phyloP scores from a whole-genome alignment of 2,797 vertebrate genomes.

The Choloepus didactylus region DNA sequence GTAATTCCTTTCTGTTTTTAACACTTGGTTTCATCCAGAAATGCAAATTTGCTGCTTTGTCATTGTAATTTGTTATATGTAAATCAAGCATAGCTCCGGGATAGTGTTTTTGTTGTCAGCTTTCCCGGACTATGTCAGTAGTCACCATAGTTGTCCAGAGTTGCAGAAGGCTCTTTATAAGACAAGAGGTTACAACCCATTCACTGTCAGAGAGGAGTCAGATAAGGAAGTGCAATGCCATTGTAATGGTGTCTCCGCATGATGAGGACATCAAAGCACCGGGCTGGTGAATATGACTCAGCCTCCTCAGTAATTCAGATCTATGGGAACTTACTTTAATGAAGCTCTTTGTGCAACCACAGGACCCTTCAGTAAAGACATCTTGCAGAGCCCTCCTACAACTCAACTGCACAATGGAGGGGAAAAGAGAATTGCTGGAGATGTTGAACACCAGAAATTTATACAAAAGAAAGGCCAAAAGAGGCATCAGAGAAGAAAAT shows the following conservation, averaged over 20 bases:
- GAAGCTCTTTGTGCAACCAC: not conserved
- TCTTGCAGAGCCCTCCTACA: not conserved
- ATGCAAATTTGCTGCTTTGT: not conserved
- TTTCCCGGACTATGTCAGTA: not conserved
- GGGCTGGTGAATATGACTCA: not conserved
- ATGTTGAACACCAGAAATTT: not conserved
- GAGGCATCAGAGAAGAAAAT: not conserved
- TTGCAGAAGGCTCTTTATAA: not conserved
- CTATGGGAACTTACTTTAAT: not conserved
- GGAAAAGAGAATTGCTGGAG: not conserved
- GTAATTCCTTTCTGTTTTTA: conserved; percentile 8
- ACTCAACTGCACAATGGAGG: not conserved
- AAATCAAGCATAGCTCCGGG: not conserved
- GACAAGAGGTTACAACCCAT: not conserved
- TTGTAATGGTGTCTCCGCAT: not conserved
- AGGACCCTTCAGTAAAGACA: not conserved
- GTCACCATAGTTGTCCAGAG: not conserved
- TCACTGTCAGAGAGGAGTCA: not conserved
- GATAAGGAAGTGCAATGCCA: not conserved
- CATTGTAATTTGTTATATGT: not conserved
- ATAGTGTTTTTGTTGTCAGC: not conserved
- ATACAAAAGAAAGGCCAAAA: not conserved
- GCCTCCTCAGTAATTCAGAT: not conserved
- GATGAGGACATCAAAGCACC: not conserved
- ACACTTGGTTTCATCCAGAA: not conserved